Conservation (phyloP, 2,113 vertebrate species). For the Melanerpes formicivorus region DNA sequence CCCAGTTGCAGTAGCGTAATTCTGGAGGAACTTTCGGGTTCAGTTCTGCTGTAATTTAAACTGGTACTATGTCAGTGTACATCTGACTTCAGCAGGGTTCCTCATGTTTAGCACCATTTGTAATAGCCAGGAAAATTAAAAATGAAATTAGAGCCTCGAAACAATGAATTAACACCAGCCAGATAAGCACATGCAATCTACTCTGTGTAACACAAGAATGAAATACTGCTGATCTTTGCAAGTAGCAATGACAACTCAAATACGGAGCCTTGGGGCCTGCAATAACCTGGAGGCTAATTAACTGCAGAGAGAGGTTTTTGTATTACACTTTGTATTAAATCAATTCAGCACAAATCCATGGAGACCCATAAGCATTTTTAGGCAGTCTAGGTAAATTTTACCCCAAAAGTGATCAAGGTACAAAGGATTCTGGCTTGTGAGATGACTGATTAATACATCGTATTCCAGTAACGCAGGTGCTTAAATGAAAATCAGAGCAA, state of each 20-base stretch:
- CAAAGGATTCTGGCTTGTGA: background rate
- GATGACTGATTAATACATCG: background rate
- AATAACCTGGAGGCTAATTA: slow-evolving; percentile 62
- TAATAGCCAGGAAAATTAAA: slow-evolving; percentile 3
- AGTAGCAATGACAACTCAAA: slow-evolving; percentile 32
- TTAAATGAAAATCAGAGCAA: background rate
- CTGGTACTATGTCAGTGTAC: background rate
- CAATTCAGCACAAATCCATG: slow-evolving; percentile 44
- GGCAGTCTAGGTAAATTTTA: slow-evolving; percentile 31
- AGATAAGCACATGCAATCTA: background rate
- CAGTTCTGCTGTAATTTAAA: background rate
- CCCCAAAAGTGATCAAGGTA: slow-evolving; percentile 8
- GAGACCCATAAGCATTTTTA: slow-evolving; percentile 48
- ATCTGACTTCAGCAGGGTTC: background rate
- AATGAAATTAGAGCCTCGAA: slow-evolving; percentile 4
- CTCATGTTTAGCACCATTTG: background rate
- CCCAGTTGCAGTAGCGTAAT: background rate
- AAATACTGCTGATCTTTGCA: slow-evolving; percentile 57
- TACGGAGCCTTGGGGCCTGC: background rate
- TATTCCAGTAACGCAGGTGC: background rate
- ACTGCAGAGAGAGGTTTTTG: background rate
- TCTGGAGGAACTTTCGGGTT: background rate
- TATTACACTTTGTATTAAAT: slow-evolving; percentile 36
- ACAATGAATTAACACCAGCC: background rate
- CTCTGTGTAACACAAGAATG: background rate